These are phyloP conservation scores for Drosophila siamana DNA, from an alignment of 2,888 invertebrate species.

Conservation along the genomic window DNA sequence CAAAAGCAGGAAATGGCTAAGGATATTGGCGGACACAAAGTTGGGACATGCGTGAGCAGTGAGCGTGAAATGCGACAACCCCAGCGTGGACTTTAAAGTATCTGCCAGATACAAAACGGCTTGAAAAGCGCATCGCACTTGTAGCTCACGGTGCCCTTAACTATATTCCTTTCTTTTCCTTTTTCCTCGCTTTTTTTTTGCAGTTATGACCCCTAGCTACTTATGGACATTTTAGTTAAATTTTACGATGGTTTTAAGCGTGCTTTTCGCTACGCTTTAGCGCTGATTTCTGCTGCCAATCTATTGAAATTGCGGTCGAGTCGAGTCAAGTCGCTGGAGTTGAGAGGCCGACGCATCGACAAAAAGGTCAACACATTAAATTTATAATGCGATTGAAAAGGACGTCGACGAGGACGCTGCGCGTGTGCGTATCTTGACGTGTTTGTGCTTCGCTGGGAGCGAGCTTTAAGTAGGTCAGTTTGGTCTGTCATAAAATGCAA, in stretches of 20 bases:
- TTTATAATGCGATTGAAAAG: constrained; percentile 78
- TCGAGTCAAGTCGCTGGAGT: background rate
- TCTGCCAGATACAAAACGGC: constrained; percentile 48
- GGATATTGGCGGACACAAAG: constrained; percentile 61
- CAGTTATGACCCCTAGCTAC: constrained; percentile 49
- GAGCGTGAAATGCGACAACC: constrained; percentile 68
- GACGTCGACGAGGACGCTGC: constrained; percentile 25
- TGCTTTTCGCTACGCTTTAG: constrained; percentile 40
- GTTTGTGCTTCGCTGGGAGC: no score
- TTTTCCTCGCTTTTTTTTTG: no score
- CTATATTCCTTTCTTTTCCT: no score
- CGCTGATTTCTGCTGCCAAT: constrained; percentile 70
- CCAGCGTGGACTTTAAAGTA: constrained; percentile 43
- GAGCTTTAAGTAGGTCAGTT: constrained; percentile 78
- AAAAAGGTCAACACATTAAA: constrained; percentile 78
- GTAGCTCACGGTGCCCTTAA: constrained; percentile 39
- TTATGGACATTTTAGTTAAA: constrained; percentile 79
- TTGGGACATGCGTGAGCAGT: constrained; percentile 46
- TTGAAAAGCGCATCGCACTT: constrained; percentile 45
- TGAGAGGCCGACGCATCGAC: constrained; percentile 46
- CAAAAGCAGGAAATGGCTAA: constrained; percentile 67
- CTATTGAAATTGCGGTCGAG: constrained; percentile 77
- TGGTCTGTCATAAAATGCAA: constrained; percentile 79
- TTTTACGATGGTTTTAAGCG: constrained; percentile 65
- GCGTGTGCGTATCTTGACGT: constrained; percentile 21